Conservation (phyloP, 1,140 invertebrate species). For the Aporrectodea caliginosa region DNA sequence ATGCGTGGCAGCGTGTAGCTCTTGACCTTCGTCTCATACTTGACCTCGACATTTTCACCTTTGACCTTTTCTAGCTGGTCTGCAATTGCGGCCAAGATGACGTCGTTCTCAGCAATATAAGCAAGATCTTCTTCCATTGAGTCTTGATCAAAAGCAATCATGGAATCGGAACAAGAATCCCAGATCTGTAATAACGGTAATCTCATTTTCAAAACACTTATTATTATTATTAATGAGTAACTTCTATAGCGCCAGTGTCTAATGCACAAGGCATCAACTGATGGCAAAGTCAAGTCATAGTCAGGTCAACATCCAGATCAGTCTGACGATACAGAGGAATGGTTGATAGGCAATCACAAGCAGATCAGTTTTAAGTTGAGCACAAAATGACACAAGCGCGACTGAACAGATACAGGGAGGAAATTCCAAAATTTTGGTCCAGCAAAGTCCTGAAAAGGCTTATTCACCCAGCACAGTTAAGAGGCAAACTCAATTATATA, state of each 20-base stretch:
- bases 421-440: no score
- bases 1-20: constrained; percentile 57
- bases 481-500: no score
- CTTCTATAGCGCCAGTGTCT: background rate
- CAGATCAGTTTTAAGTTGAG: no score
- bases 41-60: constrained; percentile 57
- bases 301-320: background rate
- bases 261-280: background rate
- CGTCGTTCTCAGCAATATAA: constrained; percentile 91
- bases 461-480: no score
- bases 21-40: constrained; percentile 58
- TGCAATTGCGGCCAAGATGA: constrained; percentile 67
- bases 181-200: constrained; percentile 68
- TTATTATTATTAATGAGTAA: constrained; percentile 1
- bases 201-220: background rate
- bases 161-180: constrained; percentile 82
- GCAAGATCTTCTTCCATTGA: constrained; percentile 69
- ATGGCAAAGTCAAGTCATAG: background rate
- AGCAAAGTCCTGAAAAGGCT: no score
- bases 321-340: background rate
- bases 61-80: constrained; percentile 59
- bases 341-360: background rate
- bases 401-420: no score
- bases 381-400: no score
- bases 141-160: constrained; percentile 77